Conservation (phyloP, 2,113 vertebrate genomes). For the Procapra przewalskii region DNA sequence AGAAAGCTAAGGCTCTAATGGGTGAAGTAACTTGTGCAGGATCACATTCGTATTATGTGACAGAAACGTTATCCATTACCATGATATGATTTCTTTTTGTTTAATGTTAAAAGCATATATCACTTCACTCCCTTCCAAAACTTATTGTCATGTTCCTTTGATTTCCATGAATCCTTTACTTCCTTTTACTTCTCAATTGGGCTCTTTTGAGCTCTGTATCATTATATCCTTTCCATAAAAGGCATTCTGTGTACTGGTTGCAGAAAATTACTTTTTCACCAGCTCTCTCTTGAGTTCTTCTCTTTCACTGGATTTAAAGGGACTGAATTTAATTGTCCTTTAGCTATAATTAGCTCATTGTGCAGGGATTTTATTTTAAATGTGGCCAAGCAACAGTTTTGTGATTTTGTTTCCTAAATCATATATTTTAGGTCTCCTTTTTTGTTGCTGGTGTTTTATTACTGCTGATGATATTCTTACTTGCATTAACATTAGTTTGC, state of each 20-base stretch:
- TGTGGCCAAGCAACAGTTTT: neutral
- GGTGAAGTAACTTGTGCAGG: neutral
- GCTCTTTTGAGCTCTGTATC: neutral
- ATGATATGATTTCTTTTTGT: neutral
- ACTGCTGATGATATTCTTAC: neutral
- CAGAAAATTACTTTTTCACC: constrained; percentile 2
- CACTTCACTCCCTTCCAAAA: neutral
- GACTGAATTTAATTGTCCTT: neutral
- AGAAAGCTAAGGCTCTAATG: neutral
- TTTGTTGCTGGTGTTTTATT: neutral
- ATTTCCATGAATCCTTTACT: neutral
- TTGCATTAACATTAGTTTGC: neutral
- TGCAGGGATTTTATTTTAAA: neutral
- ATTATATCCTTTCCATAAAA: neutral
- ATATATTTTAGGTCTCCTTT: neutral
- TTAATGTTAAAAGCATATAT: neutral
- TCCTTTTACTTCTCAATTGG: neutral
- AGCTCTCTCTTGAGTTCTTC: neutral
- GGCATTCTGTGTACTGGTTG: neutral
- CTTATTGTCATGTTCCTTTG: neutral
- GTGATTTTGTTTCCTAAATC: constrained; percentile 10
- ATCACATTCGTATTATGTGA: neutral
- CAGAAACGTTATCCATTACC: neutral
- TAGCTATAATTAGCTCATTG: neutral
- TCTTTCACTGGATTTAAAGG: neutral